Conservation (phyloP, 2,113 vertebrate genomes). For the Eublepharis macularius region DNA sequence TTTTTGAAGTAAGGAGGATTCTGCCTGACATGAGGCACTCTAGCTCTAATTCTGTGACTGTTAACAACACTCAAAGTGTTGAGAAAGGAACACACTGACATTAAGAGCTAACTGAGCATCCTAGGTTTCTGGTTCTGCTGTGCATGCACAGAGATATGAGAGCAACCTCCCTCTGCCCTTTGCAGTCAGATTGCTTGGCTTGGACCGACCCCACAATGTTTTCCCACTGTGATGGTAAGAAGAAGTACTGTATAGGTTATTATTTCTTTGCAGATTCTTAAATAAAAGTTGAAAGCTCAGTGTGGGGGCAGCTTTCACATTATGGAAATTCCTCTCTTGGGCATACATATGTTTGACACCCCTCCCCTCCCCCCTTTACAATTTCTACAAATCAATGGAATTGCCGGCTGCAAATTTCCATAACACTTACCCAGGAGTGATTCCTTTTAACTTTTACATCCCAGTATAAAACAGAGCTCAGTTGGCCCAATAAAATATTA, state of each 20-base stretch:
- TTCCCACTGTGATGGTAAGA: slow-evolving; percentile 26
- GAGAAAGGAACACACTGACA: too few species aligned
- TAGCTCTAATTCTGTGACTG: too few species aligned
- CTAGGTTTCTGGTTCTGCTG: not conserved
- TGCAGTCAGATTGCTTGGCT: slow-evolving; percentile 46
- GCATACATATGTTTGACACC: not conserved
- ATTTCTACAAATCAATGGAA: slow-evolving; percentile 41
- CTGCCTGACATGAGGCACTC: too few species aligned
- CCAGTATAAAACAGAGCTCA: slow-evolving; percentile 33
- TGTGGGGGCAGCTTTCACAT: slow-evolving; percentile 16
- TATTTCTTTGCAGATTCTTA: slow-evolving; percentile 37
- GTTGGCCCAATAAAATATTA: slow-evolving; percentile 14
- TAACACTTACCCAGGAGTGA: slow-evolving; percentile 1
- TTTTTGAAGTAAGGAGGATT: too few species aligned
- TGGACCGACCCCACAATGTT: slow-evolving; percentile 8
- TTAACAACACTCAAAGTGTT: too few species aligned
- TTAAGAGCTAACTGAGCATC: not conserved
- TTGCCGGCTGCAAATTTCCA: slow-evolving; percentile 26
- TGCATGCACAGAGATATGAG: not conserved
- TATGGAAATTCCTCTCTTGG: slow-evolving; percentile 4
- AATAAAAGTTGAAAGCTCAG: slow-evolving; percentile 48
- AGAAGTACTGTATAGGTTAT: slow-evolving; percentile 35
- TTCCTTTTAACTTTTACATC: slow-evolving; percentile 26
- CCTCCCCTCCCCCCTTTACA: not conserved
- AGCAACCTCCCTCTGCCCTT: not conserved